These are phyloP conservation scores for Pogona vitticeps DNA, from an alignment of 2,113 vertebrate species.

Conservation along the genomic window DNA sequence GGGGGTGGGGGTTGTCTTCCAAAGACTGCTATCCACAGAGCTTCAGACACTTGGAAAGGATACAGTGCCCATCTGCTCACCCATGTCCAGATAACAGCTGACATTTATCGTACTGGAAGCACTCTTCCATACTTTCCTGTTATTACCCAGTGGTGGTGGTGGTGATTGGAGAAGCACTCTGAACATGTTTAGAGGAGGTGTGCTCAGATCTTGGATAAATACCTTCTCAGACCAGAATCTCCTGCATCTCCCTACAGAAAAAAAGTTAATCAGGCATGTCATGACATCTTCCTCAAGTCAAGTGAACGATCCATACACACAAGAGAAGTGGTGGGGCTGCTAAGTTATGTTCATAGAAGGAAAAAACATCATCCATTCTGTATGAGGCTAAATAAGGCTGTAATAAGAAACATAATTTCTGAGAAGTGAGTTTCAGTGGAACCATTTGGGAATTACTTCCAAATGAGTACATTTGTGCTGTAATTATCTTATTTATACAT, in stretches of 20 bases:
- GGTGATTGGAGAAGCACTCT: neutral
- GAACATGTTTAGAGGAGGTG: neutral
- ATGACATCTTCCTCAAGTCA: neutral
- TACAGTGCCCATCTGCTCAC: neutral
- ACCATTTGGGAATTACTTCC: neutral
- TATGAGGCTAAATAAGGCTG: neutral
- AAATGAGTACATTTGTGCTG: neutral
- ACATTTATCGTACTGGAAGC: neutral
- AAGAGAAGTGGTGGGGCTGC: neutral
- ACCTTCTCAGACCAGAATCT: no score
- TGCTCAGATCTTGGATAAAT: no score
- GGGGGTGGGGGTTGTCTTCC: conserved; percentile 18
- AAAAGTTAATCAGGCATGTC: neutral
- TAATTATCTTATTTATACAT: neutral
- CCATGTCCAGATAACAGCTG: conserved; percentile 25
- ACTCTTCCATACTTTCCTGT: no score
- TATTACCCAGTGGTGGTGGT: neutral
- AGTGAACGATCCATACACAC: neutral
- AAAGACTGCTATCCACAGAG: conserved; percentile 51
- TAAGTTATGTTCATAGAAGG: no score
- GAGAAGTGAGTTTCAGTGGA: neutral
- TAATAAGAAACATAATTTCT: neutral
- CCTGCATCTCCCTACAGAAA: neutral
- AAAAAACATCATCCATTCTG: neutral
- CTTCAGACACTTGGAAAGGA: conserved; percentile 38